Evolutionary conservation across 1,140 invertebrate genomes (phyloP), one percentile per base, ranked within the genome.

Genomic region (Aphelenchoides avenae): DNA sequence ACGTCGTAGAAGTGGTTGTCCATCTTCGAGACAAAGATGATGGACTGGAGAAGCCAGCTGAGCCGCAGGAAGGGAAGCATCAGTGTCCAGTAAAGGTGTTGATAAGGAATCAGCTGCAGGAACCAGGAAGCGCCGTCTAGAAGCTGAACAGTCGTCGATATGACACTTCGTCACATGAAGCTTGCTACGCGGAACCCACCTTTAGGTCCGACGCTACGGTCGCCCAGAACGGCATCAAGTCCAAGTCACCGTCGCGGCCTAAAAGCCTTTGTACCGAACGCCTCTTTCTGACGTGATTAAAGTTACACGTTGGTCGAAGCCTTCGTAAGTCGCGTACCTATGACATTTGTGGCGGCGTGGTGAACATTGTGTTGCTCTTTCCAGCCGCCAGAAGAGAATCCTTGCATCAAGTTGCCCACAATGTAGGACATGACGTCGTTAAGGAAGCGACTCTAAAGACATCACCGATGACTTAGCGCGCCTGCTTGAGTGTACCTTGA

Each of bases 361-460:
- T 75, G 73, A n/a, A 77, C 61, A 50, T 75, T 75, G 51, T 75
- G 73, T 46, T 75, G 71, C 31, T 76, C 69, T 52, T 75, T 75
- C 73, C 73, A 75, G 9, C 74, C 73, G n/a, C 62, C 68, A 3
- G 70, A 66, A 7, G 71, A 75, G 47, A 75, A 75, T 9, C 73
- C 73, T 53, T 75, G 75, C 27, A 73, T 31, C 24, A 73, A 33
- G 43, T 73, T 76, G 5, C 71, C 71, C 22, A 67, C 62, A 40
- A 75, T 41, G 34, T 73, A 70, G 13, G 64, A 68, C 37, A 66
- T 60, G 20, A 36, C 33, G 47, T 70, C 68, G 36, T 70, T 70
- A 18, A 43, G 58, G 31, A 24, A 26, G 36, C 27, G 64, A 31
- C 57, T 67, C 54, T 69, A 29, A 55, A 61, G 5, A 49, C n/a